phyloP scores from a whole-genome alignment of 2,888 invertebrate genomes.

The Pteria penguin region DNA sequence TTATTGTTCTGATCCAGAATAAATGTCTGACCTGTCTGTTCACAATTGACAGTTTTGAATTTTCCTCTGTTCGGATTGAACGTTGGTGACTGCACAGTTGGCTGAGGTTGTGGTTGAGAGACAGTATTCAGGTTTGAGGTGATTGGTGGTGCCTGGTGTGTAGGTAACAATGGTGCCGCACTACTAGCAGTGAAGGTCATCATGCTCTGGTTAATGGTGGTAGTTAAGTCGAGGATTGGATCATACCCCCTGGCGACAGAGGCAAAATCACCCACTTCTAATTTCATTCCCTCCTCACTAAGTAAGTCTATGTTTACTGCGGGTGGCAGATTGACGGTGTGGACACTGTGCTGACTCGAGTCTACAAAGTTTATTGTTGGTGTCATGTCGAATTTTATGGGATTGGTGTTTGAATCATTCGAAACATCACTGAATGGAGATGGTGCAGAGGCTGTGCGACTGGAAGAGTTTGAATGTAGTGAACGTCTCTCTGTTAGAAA shows the following conservation, averaged over 20 bases:
- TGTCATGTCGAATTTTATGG: too few species aligned
- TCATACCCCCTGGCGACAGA: too few species aligned
- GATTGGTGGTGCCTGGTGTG: neutral
- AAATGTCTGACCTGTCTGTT: neutral
- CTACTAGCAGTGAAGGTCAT: neutral
- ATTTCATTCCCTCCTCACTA: neutral
- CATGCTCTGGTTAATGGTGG: neutral
- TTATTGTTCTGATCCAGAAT: slow-evolving; percentile 16
- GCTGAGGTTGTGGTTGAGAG: neutral
- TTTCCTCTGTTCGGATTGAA: neutral
- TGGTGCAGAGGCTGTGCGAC: neutral
- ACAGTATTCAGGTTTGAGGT: neutral
- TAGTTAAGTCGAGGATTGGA: too few species aligned
- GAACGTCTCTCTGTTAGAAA: too few species aligned
- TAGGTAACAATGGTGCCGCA: neutral
- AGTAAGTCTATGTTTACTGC: neutral
- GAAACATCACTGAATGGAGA: neutral
- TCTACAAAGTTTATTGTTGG: neutral
- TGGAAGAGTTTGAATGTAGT: neutral
- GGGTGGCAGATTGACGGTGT: neutral
- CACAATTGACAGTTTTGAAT: slow-evolving; percentile 13
- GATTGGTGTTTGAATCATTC: too few species aligned
- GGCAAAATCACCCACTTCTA: neutral
- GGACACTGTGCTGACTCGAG: neutral
- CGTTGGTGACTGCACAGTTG: neutral